These are phyloP conservation scores for Podiceps cristatus DNA, from an alignment of 2,113 vertebrate species.

Conservation along the genomic window DNA sequence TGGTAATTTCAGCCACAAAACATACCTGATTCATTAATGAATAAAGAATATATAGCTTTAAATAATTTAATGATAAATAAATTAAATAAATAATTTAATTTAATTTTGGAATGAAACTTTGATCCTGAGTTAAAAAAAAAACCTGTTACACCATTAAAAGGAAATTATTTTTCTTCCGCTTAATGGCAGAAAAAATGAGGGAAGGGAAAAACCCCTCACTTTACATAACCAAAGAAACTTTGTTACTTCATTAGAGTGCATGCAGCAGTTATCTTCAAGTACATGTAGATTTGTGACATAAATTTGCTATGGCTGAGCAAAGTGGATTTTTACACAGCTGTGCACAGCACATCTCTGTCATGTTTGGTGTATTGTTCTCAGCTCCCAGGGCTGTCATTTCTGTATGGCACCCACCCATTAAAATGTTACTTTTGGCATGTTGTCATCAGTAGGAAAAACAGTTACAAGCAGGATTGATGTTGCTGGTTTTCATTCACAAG, in stretches of 20 bases:
- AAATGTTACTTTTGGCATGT: neutral
- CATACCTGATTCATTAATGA: neutral
- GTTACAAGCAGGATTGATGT: neutral
- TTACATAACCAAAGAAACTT: neutral
- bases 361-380: neutral
- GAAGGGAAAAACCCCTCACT: neutral
- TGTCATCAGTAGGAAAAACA: neutral
- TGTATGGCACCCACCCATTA: neutral
- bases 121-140: neutral
- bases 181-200: neutral
- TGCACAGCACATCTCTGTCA: neutral
- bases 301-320: neutral
- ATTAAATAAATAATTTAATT: no score
- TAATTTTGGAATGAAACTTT: neutral
- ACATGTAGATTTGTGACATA: neutral
- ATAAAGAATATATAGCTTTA: neutral
- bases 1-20: neutral
- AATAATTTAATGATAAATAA: slow-evolving; percentile 8
- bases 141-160: neutral
- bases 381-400: neutral
- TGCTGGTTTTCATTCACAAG: neutral
- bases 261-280: neutral
- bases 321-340: neutral
- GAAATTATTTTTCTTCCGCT: neutral
- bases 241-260: neutral